Base-by-base conservation (phyloP, 2,888 invertebrate genomes). In the Phalangium opilio region DNA sequence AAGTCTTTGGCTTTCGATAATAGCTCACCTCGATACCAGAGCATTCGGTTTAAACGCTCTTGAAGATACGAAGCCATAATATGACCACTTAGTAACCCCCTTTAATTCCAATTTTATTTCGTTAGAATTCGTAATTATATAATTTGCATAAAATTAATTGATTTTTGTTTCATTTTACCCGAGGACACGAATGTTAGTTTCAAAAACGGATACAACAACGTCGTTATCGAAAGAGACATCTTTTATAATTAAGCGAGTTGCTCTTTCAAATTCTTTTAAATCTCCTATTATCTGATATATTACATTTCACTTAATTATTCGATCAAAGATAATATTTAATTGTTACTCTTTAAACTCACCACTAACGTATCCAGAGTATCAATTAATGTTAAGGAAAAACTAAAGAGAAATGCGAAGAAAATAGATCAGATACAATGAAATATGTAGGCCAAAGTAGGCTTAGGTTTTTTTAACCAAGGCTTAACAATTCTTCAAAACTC, bases 151-250 rank as follows among this genome's bases (percentile, higher is more conserved):
- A n/a, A n/a, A n/a, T n/a, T n/a, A n/a, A n/a, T n/a, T n/a, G n/a
- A n/a, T n/a, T n/a, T n/a, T n/a, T n/a, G n/a, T n/a, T n/a, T n/a
- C n/a, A 12, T 38, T 64, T 74, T 68, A 87, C 81, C 96, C 96
- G n/a, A 98, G 71, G 71, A 98, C 81, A 57, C 96, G 74, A 59
- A 98, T 98, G 66, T 96, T 98, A 8, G 93, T 93, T 69, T 98
- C 96, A 67, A 98, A 98, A 3, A 98, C 89, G 0, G 95, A 95
- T 8, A 98, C 95, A 45, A 90, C 78, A 51, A 95, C 78, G 67
- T 98, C 91, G 56, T 77, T 83, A 64, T 98, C 90, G 67, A 98
- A 96, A 46, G 75, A 77, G 7, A 95, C 87, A 65, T 89, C 81
- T 49, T 75, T 74, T 53, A 91, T 80, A 38, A 96, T 79, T 52